Conservation (phyloP, 2,113 vertebrate species). For the Mus musculus region GRCm39 chr10:104157001-104157500, state of each 20-base stretch:
- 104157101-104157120: no score
- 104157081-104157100: no score
- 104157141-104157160: no score
- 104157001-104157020: no score
- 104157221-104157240: neutral
- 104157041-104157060: no score
- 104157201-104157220: neutral
- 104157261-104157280: neutral
- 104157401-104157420: neutral
- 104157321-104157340: neutral
- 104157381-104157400: neutral
- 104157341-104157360: neutral
- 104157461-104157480: neutral
- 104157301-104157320: conserved; percentile 21
- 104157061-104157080: no score
- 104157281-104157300: neutral
- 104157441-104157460: neutral
- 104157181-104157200: neutral
- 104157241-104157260: neutral
- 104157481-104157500: neutral
- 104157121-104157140: no score
- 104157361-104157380: neutral
- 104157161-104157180: neutral
- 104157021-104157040: no score
- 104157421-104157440: neutral